phyloP scores from a whole-genome alignment of 2,113 vertebrate species.

The Chaetura pelagica region DNA sequence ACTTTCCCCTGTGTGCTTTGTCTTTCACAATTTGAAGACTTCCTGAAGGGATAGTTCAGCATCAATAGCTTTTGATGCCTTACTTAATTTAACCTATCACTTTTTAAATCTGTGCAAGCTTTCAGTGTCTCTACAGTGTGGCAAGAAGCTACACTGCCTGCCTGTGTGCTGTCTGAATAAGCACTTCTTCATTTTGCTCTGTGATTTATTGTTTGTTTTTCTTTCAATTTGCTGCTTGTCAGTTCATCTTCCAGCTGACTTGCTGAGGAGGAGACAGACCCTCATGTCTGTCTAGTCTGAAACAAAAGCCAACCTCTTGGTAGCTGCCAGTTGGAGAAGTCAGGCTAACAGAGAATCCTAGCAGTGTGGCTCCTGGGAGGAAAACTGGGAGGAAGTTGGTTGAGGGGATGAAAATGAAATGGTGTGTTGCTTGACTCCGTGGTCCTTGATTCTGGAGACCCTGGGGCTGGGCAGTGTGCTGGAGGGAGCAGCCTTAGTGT shows the following conservation, averaged over 20 bases:
- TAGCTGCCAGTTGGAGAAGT: neutral
- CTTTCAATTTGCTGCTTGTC: neutral
- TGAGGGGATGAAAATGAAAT: neutral
- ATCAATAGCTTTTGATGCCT: neutral
- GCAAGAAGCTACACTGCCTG: neutral
- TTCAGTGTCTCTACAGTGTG: neutral
- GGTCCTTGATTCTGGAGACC: neutral
- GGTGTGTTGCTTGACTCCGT: neutral
- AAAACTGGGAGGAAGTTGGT: neutral
- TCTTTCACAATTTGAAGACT: neutral
- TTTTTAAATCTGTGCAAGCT: neutral
- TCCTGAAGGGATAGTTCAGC: neutral
- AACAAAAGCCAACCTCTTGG: conserved; percentile 7
- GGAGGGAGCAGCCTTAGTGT: neutral
- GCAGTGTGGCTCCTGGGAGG: neutral
- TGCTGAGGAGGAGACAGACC: neutral
- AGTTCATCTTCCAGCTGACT: neutral
- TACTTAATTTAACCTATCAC: neutral
- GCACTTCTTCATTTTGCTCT: neutral
- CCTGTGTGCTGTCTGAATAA: neutral
- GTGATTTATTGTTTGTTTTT: neutral
- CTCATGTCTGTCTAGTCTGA: neutral
- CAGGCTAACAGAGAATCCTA: neutral
- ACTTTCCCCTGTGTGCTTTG: neutral
- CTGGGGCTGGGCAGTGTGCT: neutral